Base-by-base conservation (phyloP, 1,140 invertebrate genomes). In the Colletes latitarsis region DNA sequence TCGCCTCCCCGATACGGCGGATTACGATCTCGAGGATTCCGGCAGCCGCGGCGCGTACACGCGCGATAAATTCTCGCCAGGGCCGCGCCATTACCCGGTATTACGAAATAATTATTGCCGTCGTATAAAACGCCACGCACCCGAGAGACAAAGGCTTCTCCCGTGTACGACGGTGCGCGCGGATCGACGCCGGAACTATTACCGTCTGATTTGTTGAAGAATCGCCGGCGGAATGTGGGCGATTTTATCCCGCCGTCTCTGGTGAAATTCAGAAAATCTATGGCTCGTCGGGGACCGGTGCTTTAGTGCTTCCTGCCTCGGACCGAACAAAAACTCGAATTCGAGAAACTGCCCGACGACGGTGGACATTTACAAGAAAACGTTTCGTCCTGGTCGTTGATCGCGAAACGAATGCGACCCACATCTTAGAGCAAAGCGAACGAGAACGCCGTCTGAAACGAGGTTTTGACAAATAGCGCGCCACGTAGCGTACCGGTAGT, bases 61-160 rank as follows among this genome's bases (percentile, higher is more conserved):
- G 69, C 66, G 80, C 72, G 77, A 86, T 86, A 86, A 82, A 85
- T 85, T 82, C 83, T 74, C 82, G 69, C 52, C 39, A 21, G 39
- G 60, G 78, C 41, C 52, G 19, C 41, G 39, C 69, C 78, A 77
- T 82, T 81, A 82, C 78, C 46, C 57, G 66, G 53, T 58, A 71
- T 86, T 86, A 81, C 81, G 84, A 86, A 86, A 87, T 83, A 85
- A 86, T 86, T 85, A 87, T 81, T 77, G 69, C 73, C 53, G 57
- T 85, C 70, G 71, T 69, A 73, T 77, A 80, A 86, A 79, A 84
- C 10, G 57, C 57, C 21, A 78, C 57, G 10, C 69, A 49, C 14
- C 15, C 8, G 39, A 85, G 60, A 86, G 86, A 86, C 84, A 86
- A 86, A 85, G 79, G 64, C 55, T 52, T 52, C 52, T 71, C 55